Evolutionary conservation across 2,113 vertebrate species (phyloP), one percentile per base, ranked within the genome.

Genomic region (Ptychochromis oligacanthus): DNA sequence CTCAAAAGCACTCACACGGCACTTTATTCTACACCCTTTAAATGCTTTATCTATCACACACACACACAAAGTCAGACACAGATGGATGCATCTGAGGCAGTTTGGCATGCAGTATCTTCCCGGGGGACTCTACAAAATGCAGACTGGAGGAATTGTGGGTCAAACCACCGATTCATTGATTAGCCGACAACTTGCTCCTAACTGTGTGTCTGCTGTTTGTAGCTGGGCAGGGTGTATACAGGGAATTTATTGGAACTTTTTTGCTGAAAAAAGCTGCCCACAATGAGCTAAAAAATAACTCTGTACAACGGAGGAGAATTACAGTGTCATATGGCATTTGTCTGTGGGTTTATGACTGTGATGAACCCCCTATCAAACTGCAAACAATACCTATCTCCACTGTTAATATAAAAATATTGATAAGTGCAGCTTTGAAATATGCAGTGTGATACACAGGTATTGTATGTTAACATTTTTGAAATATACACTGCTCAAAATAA

Each of bases 221-320:
- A 72, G 46, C 67, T 54, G 6, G 54, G 11, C 17, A 54, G 2
- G 1, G 2, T 52, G 46, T 20, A 52, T 14, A 52, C 0, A 0
- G 24, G 17, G 6, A 13, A 24, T 49, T 20, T 17, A 5, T 67
- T 67, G 64, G 64, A 22, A 67, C 46, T 28, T 40, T 67, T 28
- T 43, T 55, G 20, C 20, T n/a, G 18, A 10, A 55, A 14, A 31
- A 70, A 70, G 43, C 43, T 70, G 15, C 10, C 40, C 5, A 67
- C 8, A 67, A 18, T 67, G 64, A 49, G 15, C 18, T 26, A 20
- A 70, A 49, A 49, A 49, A 49, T 49, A 70, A 28, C 24, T 28
- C 65, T 70, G 24, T 49, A 70, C 26, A 18, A 46, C 15, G 26
- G 40, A 46, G 64, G 40, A 9, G 22, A 43, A 24, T 7, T 31